A percentile compares a stretch with the other conserved stretches of the same genome.
phyloP scores from a whole-genome alignment of 2,113 vertebrate species.

The Phainopepla nitens region DNA sequence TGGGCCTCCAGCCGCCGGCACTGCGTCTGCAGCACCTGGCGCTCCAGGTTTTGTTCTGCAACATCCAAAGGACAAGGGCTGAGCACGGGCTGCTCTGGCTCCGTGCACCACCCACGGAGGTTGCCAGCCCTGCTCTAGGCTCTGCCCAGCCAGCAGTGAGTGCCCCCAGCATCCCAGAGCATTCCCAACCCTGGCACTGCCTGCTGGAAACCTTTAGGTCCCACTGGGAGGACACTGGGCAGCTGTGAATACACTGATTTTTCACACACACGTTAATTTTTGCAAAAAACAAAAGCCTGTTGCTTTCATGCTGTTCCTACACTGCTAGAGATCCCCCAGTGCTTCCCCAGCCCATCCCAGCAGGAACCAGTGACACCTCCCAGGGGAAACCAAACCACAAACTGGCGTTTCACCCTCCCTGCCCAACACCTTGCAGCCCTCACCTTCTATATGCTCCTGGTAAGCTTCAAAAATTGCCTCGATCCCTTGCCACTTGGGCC shows the following conservation, averaged over 20 bases:
- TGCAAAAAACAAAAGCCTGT: background rate
- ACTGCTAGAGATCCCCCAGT: background rate
- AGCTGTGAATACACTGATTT: accelerated
- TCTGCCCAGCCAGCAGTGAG: background rate
- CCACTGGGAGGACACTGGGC: accelerated
- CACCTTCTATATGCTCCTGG: conserved; percentile 97
- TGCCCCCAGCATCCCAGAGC: background rate
- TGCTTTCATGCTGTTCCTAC: background rate
- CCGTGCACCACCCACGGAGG: accelerated
- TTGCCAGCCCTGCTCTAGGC: background rate
- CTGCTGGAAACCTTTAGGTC: background rate
- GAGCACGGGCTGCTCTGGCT: accelerated
- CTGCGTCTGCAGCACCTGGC: conserved; percentile 92
- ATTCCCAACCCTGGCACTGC: background rate
- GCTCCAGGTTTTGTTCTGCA: conserved; percentile 92
- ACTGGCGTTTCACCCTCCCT: accelerated
- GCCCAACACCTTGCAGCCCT: background rate
- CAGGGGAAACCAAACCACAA: background rate
- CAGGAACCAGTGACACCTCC: accelerated
- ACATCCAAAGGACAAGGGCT: background rate
- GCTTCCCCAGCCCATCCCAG: background rate
- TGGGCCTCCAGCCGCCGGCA: conserved; percentile 93
- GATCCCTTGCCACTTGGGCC: conserved; percentile 91
- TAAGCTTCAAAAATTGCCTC: conserved; percentile 97
- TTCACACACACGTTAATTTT: accelerated